Base-by-base conservation (phyloP, 2,797 vertebrate species). In the Chelon auratus region DNA sequence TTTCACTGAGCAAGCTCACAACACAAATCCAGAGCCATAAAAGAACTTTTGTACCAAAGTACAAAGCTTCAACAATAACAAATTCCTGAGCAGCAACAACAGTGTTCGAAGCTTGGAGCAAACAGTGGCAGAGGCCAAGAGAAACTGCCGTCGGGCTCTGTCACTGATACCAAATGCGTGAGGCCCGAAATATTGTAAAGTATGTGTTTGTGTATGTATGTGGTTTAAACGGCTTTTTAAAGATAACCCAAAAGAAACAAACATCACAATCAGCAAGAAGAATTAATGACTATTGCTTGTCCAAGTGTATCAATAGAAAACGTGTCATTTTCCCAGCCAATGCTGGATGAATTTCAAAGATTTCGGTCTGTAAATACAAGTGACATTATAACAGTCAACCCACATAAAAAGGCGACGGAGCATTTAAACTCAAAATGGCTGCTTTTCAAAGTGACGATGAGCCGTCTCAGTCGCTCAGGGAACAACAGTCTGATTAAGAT, bases 171-270 rank as follows among this genome's bases (percentile, higher is more conserved):
- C 7, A 3, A 75, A 45, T 40, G 48, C 69, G 56, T 67, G 58
- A 77, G 59, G 81, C 60, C 54, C 50, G 51, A 80, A 48, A 69
- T 68, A 66, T 64, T 64, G 72, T 77, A 53, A 64, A 76, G 65
- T 43, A 0, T 74, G 65, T 62, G 45, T 74, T 67, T 66, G 53
- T 43, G 1, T 74, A 62, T 62, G 45, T 74, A 64, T 68, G 53
- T 37, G 60, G 53, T 50, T 77, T n/a, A 43, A 80, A 78, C 48
- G 63, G 12, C 59, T 54, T 73, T 84, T 72, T 20, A 72, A 55
- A 68, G 36, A 68, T 55, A 67, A 75, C 18, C 68, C 74, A 76
- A 82, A 68, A 75, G 70, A 82, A 82, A 80, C 75, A 82, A 86
- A 77, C 75, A 84, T 56, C 53, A 61, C 48, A 80, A 72, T 72